Evolutionary conservation across 2,113 vertebrate genomes (phyloP), one percentile per base, ranked within the genome.

Genomic region (Myanophis thanlyinensis): DNA sequence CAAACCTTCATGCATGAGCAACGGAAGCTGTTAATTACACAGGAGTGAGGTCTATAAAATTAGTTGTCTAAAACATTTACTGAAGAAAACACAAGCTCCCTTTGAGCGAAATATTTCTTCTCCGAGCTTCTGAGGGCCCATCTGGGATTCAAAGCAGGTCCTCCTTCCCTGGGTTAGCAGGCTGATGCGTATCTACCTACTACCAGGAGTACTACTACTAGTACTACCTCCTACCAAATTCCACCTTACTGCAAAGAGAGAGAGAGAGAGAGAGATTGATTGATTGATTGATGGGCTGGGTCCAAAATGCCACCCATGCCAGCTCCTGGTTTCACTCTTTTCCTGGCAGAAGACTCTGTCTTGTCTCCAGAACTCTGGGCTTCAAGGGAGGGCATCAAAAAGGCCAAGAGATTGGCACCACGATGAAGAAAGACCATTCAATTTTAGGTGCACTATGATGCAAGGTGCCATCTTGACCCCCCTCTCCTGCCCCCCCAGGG

Each of bases 221-320:
- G n/a, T n/a, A n/a, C n/a, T n/a, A n/a, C n/a, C n/a, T n/a, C n/a
- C n/a, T n/a, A n/a, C n/a, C n/a, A n/a, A 54, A 85, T 40, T 53
- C 44, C 51, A 54, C 5, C 48, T 90, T 3, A 46, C 87, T 0
- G 0, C 20, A 18, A 53, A 92, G 91, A 0, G 0, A 35, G 87
- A n/a, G n/a, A n/a, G n/a, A n/a, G n/a, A n/a, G n/a, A n/a, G n/a
- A n/a, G n/a, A n/a, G n/a, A n/a, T n/a, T n/a, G n/a, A n/a, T n/a
- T n/a, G n/a, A n/a, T n/a, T n/a, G n/a, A n/a, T n/a, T n/a, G n/a
- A n/a, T n/a, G n/a, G n/a, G n/a, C 91, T 12, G 46, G 59, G 46
- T 3, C 35, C 53, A 84, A 40, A 25, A 23, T 52, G 5, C 44
- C 46, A 8, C 6, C 59, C 15, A 87, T 95, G 95, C 13, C 13